Evolutionary conservation across 1,140 invertebrate species (phyloP).

Genomic region (Cotesia chilonis): DNA sequence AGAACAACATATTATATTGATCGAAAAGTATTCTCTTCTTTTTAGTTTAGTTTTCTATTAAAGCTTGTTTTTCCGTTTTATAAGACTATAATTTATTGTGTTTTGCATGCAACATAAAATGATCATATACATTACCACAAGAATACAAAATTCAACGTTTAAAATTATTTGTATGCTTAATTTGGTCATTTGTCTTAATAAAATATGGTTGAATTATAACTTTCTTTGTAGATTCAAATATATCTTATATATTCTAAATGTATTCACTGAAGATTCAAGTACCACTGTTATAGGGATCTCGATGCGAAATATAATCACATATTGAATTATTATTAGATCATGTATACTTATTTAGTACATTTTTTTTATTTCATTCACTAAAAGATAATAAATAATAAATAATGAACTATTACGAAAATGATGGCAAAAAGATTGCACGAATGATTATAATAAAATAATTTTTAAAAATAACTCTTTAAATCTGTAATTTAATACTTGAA

Average conservation of each 20-base stretch:
- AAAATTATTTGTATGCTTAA: too few relatives aligned
- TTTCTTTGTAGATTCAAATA: neutral
- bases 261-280: neutral
- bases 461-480: slow-evolving; percentile 1
- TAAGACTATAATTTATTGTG: too few relatives aligned
- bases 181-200: too few relatives aligned
- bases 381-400: neutral
- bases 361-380: too few relatives aligned
- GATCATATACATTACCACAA: too few relatives aligned
- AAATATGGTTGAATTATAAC: too few relatives aligned
- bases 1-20: too few relatives aligned
- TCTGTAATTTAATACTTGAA: slow-evolving; percentile 21
- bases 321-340: neutral
- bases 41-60: too few relatives aligned
- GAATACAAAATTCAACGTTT: too few relatives aligned
- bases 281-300: neutral
- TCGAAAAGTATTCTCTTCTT: too few relatives aligned
- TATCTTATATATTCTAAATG: neutral
- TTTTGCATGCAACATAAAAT: too few relatives aligned
- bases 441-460: slow-evolving; percentile 1
- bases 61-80: too few relatives aligned
- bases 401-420: neutral
- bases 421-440: neutral
- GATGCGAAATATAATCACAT: neutral
- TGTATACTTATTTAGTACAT: neutral